A percentile compares a stretch with the other conserved stretches of the same genome.
Evolutionary conservation across 2,797 vertebrate species (phyloP).

Genomic region (Apodemus agrarius): DNA sequence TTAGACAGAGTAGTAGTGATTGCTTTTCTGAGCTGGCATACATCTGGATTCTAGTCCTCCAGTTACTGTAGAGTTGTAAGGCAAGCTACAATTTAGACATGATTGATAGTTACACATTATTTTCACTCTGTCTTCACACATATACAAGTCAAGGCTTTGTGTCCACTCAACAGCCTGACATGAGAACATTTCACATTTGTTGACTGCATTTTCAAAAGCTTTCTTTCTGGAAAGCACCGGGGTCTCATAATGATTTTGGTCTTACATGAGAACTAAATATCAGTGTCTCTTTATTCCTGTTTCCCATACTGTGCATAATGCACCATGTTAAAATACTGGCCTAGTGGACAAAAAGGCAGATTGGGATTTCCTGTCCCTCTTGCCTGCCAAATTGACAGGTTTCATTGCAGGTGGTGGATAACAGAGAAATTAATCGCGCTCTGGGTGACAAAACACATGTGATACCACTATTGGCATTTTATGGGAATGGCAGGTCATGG

Average conservation of each 20-base stretch:
- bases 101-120: background rate
- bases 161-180: background rate
- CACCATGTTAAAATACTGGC: conserved; percentile 56
- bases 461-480: background rate
- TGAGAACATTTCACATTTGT: background rate
- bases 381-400: conserved; percentile 81
- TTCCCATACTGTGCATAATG: conserved; percentile 54
- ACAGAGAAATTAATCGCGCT: conserved; percentile 79
- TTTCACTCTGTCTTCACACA: background rate
- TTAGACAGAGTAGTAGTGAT: background rate
- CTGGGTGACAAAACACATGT: conserved; percentile 80
- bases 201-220: conserved; percentile 53
- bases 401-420: conserved; percentile 78
- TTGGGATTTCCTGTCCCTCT: conserved; percentile 66
- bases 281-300: background rate
- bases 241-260: conserved; percentile 3
- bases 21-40: background rate
- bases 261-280: background rate
- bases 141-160: background rate
- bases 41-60: background rate
- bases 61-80: background rate
- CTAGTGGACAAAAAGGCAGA: conserved; percentile 15
- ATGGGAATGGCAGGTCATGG: conserved; percentile 44
- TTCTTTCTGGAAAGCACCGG: conserved; percentile 51
- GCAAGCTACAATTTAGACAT: background rate